phyloP scores from a whole-genome alignment of 2,113 vertebrate genomes.

The Falco punctatus region DNA sequence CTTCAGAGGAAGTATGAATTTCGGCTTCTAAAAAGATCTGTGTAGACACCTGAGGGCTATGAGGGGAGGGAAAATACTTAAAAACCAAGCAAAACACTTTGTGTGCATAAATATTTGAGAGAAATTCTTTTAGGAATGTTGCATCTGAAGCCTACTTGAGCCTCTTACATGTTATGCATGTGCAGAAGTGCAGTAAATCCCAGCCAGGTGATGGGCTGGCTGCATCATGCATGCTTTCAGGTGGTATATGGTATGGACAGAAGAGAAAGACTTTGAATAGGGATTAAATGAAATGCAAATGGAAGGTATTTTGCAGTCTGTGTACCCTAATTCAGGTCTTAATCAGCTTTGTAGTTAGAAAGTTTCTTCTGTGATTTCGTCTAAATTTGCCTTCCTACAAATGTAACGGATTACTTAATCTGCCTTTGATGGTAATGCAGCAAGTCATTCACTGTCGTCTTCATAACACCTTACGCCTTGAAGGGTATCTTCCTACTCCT shows the following conservation, averaged over 20 bases:
- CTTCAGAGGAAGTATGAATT: slow-evolving; percentile 15
- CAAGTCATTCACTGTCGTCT: background rate
- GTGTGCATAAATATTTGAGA: background rate
- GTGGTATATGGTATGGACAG: background rate
- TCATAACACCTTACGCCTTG: background rate
- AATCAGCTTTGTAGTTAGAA: background rate
- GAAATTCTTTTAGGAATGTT: background rate
- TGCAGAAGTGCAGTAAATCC: background rate
- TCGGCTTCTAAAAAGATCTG: background rate
- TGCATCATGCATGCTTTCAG: background rate
- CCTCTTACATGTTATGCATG: rapidly evolving
- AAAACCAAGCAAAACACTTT: background rate
- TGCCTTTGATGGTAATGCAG: background rate
- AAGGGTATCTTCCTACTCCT: background rate
- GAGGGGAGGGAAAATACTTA: background rate
- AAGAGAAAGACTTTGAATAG: background rate
- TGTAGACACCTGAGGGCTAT: background rate
- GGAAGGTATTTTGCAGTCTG: background rate
- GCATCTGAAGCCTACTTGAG: background rate
- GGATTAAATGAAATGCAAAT: background rate
- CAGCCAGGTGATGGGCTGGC: background rate
- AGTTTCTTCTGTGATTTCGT: background rate
- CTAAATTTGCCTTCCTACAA: background rate
- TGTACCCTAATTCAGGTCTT: background rate
- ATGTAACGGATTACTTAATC: background rate